Evolutionary conservation across 1,140 invertebrate genomes (phyloP), one percentile per base, ranked within the genome.

Genomic region (Eupristina koningsbergeri): DNA sequence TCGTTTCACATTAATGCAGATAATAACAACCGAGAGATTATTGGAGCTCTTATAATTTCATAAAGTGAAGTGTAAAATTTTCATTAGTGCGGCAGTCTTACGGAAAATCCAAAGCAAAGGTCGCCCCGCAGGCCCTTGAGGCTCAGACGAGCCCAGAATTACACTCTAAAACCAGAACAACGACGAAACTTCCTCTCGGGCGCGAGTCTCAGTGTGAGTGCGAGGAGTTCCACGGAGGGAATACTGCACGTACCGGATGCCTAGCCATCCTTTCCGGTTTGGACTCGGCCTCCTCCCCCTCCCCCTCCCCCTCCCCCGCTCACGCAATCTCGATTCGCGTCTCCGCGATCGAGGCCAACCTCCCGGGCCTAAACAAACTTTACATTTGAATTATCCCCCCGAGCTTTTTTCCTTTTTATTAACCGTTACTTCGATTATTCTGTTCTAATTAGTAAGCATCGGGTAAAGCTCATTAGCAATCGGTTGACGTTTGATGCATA

Each of bases 71-170:
- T 22, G 22, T 34, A 79, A 45, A 61, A 31, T 47, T 61, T 79
- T 31, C 61, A 67, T 79, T 67, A 67, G 19, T 22, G 22, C 36
- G 29, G 36, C 41, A 36, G 41, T 69, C 3, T 84, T 87, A 80
- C 77, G 22, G 73, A 45, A 50, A 75, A 64, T 63, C 75, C 58
- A 39, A 29, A 64, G 80, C 19, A 81, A n/a, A 36, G 5, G 63
- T 64, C 71, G 41, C 36, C 71, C 67, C 47, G 69, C n/a, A 53
- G 6, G 58, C 19, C 17, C 69, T 34, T 58, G 13, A 22, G 36
- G 26, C 63, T 77, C 73, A 75, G 47, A 31, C 73, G 73, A 75
- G 15, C 22, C 26, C 36, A 19, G 75, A 77, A 77, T 77, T 61
- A 63, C 58, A 34, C 11, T 34, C 22, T 19, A 39, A 64, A 41